Percentiles rank a stretch among this genome's conserved stretches.
Evolutionary conservation across 2,113 vertebrate genomes (phyloP).

Genomic region (Oplegnathus fasciatus): DNA sequence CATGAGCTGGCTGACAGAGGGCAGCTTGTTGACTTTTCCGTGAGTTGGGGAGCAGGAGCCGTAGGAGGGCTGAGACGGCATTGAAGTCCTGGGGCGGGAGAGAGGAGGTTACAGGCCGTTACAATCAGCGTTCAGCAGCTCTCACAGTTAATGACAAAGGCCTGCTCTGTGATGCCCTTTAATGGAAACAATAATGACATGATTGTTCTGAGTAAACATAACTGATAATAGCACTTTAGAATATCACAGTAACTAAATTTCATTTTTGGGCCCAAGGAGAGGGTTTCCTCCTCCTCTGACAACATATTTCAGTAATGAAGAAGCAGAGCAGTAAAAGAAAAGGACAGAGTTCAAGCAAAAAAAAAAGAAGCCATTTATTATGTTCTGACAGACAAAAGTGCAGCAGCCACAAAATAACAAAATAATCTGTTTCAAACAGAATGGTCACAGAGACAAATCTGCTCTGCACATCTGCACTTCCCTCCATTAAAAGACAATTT

Average conservation of each 20-base stretch:
- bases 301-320: not conserved
- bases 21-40: constrained; percentile 97
- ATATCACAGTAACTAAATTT: not conserved
- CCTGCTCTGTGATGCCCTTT: not conserved
- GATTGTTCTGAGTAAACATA: not conserved
- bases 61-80: constrained; percentile 90
- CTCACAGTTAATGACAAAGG: constrained; percentile 34
- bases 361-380: constrained; percentile 82
- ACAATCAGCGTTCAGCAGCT: constrained; percentile 35
- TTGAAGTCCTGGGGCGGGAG: constrained; percentile 88
- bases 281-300: not conserved
- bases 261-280: not conserved
- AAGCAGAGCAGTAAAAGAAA: constrained; percentile 6
- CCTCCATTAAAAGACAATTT: constrained; percentile 35
- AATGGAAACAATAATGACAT: not conserved
- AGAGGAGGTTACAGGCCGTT: constrained; percentile 58
- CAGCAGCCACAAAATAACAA: constrained; percentile 70
- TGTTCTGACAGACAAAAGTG: constrained; percentile 72
- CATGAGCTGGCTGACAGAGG: constrained; percentile 99
- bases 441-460: constrained; percentile 44
- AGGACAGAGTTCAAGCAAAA: constrained; percentile 52
- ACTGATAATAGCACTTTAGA: not conserved
- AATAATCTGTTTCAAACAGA: constrained; percentile 81
- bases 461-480: constrained; percentile 45
- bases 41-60: constrained; percentile 94